Percentiles rank a stretch among this genome's conserved stretches.
phyloP scores from a whole-genome alignment of 2,797 vertebrate species.

The Enteromius viviparus region DNA sequence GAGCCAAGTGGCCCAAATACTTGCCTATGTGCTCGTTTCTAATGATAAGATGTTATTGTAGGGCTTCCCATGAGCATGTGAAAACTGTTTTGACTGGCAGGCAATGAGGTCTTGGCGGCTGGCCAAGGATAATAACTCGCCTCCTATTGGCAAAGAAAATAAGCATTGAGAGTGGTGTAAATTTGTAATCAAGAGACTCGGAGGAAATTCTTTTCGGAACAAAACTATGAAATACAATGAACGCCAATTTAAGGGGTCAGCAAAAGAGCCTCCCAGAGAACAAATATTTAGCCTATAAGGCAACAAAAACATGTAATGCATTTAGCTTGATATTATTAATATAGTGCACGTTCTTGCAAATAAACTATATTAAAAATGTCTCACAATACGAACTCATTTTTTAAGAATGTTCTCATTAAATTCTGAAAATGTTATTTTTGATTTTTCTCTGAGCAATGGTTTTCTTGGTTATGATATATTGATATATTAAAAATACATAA shows the following conservation, averaged over 20 bases:
- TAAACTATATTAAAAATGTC: not conserved
- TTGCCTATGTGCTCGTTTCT: constrained; percentile 45
- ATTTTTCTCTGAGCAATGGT: not conserved
- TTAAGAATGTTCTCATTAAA: not conserved
- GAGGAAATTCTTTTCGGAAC: constrained; percentile 59
- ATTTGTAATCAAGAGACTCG: constrained; percentile 59
- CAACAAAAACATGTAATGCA: constrained; percentile 19
- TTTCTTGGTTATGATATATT: not conserved
- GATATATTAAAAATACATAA: not conserved
- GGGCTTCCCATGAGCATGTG: constrained; percentile 53
- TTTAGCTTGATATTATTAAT: not conserved
- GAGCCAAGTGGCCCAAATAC: constrained; percentile 25
- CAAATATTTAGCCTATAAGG: constrained; percentile 24
- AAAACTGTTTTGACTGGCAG: constrained; percentile 62
- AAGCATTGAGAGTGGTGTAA: constrained; percentile 39
- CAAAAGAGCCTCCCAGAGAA: constrained; percentile 1
- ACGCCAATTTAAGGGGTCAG: constrained; percentile 42
- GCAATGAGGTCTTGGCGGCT: constrained; percentile 41
- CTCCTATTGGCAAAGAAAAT: constrained; percentile 58
- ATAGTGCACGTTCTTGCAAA: not conserved
- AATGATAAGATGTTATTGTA: constrained; percentile 61
- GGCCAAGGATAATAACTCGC: constrained; percentile 60
- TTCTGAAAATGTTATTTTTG: not conserved
- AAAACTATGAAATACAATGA: constrained; percentile 55
- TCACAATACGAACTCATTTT: not conserved